A percentile compares a stretch with the other conserved stretches of the same genome.
phyloP scores from a whole-genome alignment of 1,140 invertebrate genomes.

The Lethrus apterus region DNA sequence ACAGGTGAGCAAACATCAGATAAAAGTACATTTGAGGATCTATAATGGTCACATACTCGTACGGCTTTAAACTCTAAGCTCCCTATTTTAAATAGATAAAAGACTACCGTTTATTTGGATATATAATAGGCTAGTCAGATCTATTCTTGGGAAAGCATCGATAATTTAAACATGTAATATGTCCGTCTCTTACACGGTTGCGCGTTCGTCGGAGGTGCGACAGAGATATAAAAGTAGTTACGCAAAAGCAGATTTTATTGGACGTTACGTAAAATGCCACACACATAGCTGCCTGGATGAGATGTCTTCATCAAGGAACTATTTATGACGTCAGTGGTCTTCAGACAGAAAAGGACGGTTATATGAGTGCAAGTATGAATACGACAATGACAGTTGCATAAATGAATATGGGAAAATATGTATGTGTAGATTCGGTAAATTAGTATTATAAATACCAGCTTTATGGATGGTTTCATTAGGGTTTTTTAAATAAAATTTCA shows the following conservation, averaged over 20 bases:
- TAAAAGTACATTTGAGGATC: neutral
- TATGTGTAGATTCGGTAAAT: no score
- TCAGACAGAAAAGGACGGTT: conserved; percentile 11
- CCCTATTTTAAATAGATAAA: no score
- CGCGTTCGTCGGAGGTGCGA: conserved; percentile 1
- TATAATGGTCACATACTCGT: neutral
- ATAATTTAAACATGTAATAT: neutral
- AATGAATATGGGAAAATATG: no score
- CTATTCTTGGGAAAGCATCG: no score
- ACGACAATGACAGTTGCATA: no score
- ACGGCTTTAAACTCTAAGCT: no score
- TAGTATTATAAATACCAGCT: no score
- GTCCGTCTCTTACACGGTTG: conserved; percentile 9
- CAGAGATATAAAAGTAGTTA: conserved; percentile 7
- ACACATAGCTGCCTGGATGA: conserved; percentile 12
- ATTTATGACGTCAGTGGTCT: conserved; percentile 12
- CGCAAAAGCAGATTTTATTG: conserved; percentile 1
- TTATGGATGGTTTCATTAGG: no score
- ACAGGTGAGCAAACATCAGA: neutral
- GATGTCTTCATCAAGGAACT: conserved; percentile 14
- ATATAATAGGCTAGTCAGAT: no score
- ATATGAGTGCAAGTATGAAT: no score
- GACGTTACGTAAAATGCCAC: conserved; percentile 1
- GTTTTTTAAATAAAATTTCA: no score
- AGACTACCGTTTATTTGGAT: conserved; percentile 5